These are phyloP conservation scores for Drosophila colorata DNA, from an alignment of 2,888 invertebrate genomes.

Conservation along the genomic window DNA sequence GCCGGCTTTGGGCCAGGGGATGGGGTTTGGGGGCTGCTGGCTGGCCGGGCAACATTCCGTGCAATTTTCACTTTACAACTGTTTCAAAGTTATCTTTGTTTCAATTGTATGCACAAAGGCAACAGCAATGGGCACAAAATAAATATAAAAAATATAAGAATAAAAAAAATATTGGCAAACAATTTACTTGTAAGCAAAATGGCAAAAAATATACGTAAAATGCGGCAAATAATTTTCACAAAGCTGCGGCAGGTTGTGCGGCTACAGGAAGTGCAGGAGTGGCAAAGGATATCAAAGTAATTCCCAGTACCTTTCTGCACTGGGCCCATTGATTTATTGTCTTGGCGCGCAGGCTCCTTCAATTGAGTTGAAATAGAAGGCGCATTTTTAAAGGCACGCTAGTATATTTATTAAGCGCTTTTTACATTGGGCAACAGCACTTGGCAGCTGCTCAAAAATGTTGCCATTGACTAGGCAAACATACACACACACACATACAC, in stretches of 20 bases:
- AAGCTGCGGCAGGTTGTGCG: constrained; percentile 76
- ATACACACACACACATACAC: not conserved
- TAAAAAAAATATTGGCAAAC: constrained; percentile 78
- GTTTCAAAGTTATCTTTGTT: constrained; percentile 82
- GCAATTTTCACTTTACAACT: constrained; percentile 81
- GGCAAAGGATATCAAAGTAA: constrained; percentile 71
- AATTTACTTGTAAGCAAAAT: constrained; percentile 76
- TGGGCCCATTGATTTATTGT: constrained; percentile 79
- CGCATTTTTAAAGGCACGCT: not conserved
- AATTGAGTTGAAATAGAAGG: constrained; percentile 37
- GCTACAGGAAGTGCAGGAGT: constrained; percentile 6
- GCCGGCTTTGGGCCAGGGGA: not conserved
- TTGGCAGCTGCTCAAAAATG: constrained; percentile 42
- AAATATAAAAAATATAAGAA: constrained; percentile 30
- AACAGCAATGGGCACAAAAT: constrained; percentile 34
- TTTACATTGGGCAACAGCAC: constrained; percentile 18
- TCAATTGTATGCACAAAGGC: constrained; percentile 64
- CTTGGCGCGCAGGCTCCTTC: constrained; percentile 39
- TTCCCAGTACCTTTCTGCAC: constrained; percentile 38
- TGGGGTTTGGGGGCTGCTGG: constrained; percentile 2
- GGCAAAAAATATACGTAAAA: constrained; percentile 56
- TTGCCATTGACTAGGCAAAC: constrained; percentile 8
- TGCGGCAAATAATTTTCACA: constrained; percentile 82
- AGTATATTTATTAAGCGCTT: constrained; percentile 2
- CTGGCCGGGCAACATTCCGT: constrained; percentile 62